A percentile compares a stretch with the other conserved stretches of the same genome.
These are phyloP conservation scores for Apotomis turbidana DNA, from an alignment of 2,888 invertebrate genomes.

Conservation along the genomic window DNA sequence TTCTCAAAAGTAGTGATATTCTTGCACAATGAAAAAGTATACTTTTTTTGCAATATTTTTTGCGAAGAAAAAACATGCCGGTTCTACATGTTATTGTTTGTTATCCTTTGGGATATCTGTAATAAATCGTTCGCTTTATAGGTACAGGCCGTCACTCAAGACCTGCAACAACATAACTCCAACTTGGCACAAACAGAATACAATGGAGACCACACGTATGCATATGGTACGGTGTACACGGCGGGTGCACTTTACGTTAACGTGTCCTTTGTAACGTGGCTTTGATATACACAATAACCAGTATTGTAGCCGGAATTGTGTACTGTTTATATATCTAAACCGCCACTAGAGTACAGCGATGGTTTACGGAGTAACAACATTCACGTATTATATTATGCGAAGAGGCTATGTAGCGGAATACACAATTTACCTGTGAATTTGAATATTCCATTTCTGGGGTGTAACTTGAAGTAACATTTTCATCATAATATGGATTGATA, in stretches of 20 bases:
- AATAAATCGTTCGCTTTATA: not conserved
- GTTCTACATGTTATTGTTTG: not conserved
- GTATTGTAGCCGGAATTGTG: constrained; percentile 56
- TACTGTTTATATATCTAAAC: not conserved
- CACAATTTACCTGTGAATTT: no score
- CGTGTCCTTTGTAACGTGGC: constrained; percentile 55
- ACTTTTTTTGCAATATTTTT: no score
- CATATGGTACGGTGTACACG: constrained; percentile 52
- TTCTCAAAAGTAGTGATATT: no score
- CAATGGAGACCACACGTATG: constrained; percentile 15
- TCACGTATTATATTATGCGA: no score
- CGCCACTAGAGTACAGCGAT: not conserved
- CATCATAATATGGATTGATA: no score
- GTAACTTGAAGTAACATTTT: no score
- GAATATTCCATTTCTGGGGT: no score
- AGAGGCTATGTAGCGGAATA: no score
- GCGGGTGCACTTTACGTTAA: constrained; percentile 52
- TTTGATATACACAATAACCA: constrained; percentile 67
- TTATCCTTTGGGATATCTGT: not conserved
- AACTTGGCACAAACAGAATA: constrained; percentile 6
- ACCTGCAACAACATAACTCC: constrained; percentile 7
- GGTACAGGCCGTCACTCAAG: constrained; percentile 15
- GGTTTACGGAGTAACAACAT: no score
- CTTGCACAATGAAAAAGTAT: no score
- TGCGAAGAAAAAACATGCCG: no score